Base-by-base conservation (phyloP, 2,888 invertebrate species). In the Chloroclystis v-ata region DNA sequence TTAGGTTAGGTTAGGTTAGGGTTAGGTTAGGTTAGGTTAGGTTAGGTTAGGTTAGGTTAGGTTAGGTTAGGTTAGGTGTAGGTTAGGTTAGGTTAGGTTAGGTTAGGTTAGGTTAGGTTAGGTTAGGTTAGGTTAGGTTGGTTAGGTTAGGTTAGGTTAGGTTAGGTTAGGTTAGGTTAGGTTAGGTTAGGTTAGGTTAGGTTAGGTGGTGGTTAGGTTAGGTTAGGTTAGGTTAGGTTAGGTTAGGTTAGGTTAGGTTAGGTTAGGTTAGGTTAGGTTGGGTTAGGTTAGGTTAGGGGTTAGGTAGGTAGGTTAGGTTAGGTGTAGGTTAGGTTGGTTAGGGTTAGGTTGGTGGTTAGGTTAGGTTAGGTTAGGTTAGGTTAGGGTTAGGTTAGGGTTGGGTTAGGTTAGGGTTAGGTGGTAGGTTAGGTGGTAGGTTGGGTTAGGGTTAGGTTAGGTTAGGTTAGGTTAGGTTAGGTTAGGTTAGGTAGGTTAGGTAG, bases 391-490 rank as follows among this genome's bases (percentile, higher is more conserved):
- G 55, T 52, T 56, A 56, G n/a, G 55, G 55, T 56, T 55, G 50
- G 55, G 52, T 52, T 52, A 53, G 56, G 56, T 56, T n/a, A n/a
- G n/a, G n/a, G n/a, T n/a, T n/a, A n/a, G n/a, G n/a, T n/a, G n/a
- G n/a, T n/a, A n/a, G n/a, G n/a, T n/a, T n/a, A n/a, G n/a, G n/a
- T n/a, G n/a, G n/a, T 56, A 56, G 56, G 56, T 56, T 56, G 51
- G 54, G 54, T 54, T 50, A 50, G n/a, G 50, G 52, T 48, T 52
- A 52, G 52, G 52, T 52, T 52, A 56, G 53, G 56, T 53, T 55
- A 55, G 54, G 55, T 58, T 56, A 56, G 56, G 56, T 58, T 56
- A 39, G 39, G 43, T 43, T 43, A 43, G 42, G 42, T 47, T 42
- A n/a, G n/a, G n/a, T n/a, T n/a, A n/a, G n/a, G n/a, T n/a, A n/a